Conservation (phyloP, 2,113 vertebrate genomes). For the Nanorana parkeri region DNA sequence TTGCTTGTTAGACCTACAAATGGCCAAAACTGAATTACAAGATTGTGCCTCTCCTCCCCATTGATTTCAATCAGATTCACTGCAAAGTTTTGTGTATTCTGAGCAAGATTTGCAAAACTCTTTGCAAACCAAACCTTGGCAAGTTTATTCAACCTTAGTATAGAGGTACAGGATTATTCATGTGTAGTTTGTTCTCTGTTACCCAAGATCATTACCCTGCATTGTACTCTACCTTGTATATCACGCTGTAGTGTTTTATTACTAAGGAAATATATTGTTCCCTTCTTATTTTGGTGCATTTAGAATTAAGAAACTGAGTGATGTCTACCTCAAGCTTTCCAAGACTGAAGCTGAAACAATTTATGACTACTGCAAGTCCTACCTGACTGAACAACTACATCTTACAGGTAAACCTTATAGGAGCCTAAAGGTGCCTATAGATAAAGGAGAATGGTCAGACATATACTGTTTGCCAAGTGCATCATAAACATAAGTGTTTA, state of each 20-base stretch:
- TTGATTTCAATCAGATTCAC: no score
- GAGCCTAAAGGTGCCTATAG: background rate
- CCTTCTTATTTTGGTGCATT: background rate
- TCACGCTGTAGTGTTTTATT: background rate
- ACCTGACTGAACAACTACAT: constrained; percentile 8
- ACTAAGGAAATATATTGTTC: background rate
- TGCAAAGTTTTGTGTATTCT: background rate
- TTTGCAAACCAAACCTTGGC: no score
- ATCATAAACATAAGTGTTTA: background rate
- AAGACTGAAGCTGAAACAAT: background rate
- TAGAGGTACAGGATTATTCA: no score
- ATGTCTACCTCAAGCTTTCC: constrained; percentile 2
- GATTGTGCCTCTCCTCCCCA: no score
- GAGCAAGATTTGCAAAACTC: no score
- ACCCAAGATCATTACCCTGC: no score
- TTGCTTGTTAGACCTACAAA: no score
- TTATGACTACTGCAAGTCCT: constrained; percentile 25
- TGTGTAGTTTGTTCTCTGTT: no score
- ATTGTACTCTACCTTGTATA: background rate
- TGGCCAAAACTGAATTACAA: no score
- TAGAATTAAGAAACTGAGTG: constrained; percentile 29
- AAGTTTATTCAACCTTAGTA: no score
- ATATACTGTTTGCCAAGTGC: no score
- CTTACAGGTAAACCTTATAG: constrained; percentile 17
- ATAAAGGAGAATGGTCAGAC: no score